These are phyloP conservation scores for Vidua chalybeata DNA, from an alignment of 2,113 vertebrate species.

Conservation along the genomic window DNA sequence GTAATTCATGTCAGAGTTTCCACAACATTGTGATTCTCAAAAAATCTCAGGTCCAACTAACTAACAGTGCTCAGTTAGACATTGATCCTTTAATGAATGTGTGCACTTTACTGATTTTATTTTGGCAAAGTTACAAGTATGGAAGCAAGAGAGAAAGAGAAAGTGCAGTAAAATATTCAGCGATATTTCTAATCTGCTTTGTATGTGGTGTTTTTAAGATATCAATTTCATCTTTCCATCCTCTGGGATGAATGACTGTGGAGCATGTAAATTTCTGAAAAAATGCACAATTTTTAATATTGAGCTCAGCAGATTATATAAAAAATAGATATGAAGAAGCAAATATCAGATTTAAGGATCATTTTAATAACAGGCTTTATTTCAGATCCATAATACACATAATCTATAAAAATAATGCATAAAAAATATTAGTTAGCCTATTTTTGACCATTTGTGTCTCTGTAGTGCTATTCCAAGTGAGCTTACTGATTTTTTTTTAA, in stretches of 20 bases:
- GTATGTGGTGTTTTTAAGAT: background rate
- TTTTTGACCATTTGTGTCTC: background rate
- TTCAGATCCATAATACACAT: background rate
- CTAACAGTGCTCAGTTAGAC: slow-evolving; percentile 8
- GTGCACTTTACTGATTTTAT: slow-evolving; percentile 30
- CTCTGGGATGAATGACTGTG: background rate
- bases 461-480: background rate
- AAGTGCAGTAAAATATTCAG: slow-evolving; percentile 1
- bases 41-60: background rate
- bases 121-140: slow-evolving; percentile 34
- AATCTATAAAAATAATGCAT: background rate
- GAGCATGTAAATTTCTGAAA: background rate
- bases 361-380: background rate
- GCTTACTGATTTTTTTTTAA: background rate
- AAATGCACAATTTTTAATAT: background rate
- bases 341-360: background rate
- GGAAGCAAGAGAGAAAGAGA: background rate
- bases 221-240: background rate
- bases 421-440: background rate
- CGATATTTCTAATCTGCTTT: slow-evolving; percentile 2
- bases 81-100: slow-evolving; percentile 39
- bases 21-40: background rate
- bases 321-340: background rate
- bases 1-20: slow-evolving; percentile 37
- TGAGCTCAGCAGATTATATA: background rate